A percentile compares a stretch with the other conserved stretches of the same genome.
Conservation (phyloP, 2,888 invertebrate species). For the Bimastos eiseni region DNA sequence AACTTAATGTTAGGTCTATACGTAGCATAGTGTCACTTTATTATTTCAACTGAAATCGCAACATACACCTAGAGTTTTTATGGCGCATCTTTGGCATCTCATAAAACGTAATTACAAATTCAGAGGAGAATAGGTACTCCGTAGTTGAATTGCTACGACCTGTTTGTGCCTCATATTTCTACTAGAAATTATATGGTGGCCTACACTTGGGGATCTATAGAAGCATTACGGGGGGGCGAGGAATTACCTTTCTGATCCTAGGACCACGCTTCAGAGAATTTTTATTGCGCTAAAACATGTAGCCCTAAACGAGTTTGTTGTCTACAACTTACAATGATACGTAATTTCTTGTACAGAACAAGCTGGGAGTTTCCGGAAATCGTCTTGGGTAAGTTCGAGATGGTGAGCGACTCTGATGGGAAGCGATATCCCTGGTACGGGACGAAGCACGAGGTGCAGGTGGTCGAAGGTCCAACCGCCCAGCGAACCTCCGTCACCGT, state of each 20-base stretch:
- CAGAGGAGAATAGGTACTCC: too few species aligned
- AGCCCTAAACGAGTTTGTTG: too few species aligned
- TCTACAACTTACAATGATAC: background rate
- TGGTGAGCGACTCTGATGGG: constrained; percentile 62
- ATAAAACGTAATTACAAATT: too few species aligned
- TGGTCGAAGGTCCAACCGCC: constrained; percentile 56
- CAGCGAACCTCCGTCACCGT: constrained; percentile 54
- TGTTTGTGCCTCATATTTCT: too few species aligned
- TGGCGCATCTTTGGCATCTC: too few species aligned
- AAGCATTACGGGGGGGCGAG: too few species aligned
- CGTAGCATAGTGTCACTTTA: background rate
- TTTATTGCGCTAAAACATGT: too few species aligned
- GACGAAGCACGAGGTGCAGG: constrained; percentile 55
- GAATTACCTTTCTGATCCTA: too few species aligned
- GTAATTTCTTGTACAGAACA: constrained; percentile 49
- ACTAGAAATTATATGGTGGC: too few species aligned
- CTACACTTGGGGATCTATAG: too few species aligned
- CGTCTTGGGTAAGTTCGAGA: constrained; percentile 55
- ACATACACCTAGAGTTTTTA: background rate
- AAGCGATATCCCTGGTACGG: constrained; percentile 62
- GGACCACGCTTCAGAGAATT: too few species aligned
- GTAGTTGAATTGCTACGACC: too few species aligned
- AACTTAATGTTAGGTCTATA: background rate
- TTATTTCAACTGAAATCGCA: background rate
- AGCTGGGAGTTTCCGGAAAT: constrained; percentile 63